Evolutionary conservation across 23 tunicate species (phyloP).

Genomic region (Halocynthia roretzi): DNA sequence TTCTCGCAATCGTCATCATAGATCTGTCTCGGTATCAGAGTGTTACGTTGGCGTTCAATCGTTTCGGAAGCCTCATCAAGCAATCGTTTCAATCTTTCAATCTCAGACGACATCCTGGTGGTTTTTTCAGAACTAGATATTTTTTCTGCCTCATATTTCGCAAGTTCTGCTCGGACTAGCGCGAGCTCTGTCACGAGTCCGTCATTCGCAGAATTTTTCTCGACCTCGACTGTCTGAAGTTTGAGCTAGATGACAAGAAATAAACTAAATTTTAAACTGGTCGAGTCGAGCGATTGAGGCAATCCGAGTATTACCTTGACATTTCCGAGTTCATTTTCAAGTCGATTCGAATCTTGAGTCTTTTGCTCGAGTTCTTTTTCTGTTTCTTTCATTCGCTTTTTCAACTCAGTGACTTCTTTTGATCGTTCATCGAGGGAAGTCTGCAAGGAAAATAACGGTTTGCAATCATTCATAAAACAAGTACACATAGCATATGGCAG

Average conservation of each 20-base stretch:
- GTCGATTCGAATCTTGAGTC: too few species aligned
- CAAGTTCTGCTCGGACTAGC: constrained; percentile 1
- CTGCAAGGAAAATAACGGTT: too few species aligned
- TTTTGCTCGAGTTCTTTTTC: too few species aligned
- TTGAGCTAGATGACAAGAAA: background rate
- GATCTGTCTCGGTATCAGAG: background rate
- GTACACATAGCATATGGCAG: too few species aligned
- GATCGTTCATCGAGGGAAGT: too few species aligned
- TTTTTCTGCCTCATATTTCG: constrained; percentile 2
- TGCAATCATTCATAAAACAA: too few species aligned
- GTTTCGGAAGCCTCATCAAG: constrained; percentile 5
- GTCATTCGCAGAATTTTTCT: background rate
- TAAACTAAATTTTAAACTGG: background rate
- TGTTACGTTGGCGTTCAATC: constrained; percentile 5
- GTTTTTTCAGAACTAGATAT: background rate
- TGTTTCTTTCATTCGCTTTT: too few species aligned
- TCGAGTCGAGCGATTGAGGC: background rate
- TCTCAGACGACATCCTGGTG: constrained; percentile 4
- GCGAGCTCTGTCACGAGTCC: background rate
- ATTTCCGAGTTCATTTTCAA: too few species aligned
- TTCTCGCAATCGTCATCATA: constrained; percentile 18
- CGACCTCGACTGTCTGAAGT: background rate
- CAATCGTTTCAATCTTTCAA: constrained; percentile 3
- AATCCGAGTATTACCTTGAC: too few species aligned
- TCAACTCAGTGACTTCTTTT: too few species aligned